Evolutionary conservation across 2,113 vertebrate genomes (phyloP).

Genomic region (Laticauda laticaudata): DNA sequence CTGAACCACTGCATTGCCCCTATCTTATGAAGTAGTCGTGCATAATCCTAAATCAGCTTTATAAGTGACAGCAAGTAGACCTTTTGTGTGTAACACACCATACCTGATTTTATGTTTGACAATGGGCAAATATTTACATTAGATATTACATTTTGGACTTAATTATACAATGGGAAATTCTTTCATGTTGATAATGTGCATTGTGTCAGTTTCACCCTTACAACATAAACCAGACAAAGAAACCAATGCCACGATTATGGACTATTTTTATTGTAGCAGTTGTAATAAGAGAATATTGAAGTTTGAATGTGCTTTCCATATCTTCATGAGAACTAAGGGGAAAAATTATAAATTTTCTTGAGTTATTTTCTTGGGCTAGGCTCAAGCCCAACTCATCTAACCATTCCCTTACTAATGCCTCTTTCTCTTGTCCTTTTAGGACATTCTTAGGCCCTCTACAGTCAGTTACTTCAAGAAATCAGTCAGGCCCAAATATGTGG

Average conservation of each 20-base stretch:
- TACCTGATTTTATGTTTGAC: neutral
- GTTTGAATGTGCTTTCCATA: neutral
- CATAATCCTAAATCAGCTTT: neutral
- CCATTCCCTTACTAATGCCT: neutral
- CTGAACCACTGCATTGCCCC: too few relatives aligned
- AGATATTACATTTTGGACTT: neutral
- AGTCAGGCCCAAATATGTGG: neutral
- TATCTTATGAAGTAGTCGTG: neutral
- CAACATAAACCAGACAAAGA: neutral
- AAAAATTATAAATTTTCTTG: neutral
- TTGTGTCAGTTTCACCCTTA: neutral
- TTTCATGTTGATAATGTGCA: neutral
- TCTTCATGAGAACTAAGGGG: neutral
- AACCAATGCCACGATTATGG: neutral
- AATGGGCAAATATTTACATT: neutral
- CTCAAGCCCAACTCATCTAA: neutral
- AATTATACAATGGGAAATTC: neutral
- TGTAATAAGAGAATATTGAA: neutral
- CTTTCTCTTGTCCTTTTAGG: neutral
- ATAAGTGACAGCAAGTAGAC: neutral
- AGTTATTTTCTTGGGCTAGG: neutral
- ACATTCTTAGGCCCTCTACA: neutral
- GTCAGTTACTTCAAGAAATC: neutral
- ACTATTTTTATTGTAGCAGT: neutral
- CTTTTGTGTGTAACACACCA: neutral